Conservation (phyloP, 2,888 invertebrate species). For the Sarcophaga carnaria region DNA sequence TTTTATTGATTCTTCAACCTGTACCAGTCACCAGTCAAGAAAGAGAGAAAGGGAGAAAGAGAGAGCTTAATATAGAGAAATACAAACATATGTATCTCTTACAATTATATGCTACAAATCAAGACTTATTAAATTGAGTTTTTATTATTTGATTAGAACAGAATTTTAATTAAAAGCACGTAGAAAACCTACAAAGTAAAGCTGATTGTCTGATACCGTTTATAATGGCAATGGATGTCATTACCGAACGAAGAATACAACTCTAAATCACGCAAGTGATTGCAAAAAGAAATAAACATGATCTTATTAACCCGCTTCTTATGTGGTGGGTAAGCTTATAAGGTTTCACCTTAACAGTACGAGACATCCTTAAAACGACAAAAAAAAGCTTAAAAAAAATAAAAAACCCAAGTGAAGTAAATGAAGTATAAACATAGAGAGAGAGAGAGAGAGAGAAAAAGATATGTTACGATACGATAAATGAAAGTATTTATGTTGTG, state of each 20-base stretch:
- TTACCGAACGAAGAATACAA: slow-evolving; percentile 18
- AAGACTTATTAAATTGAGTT: slow-evolving; percentile 46
- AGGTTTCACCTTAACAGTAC: slow-evolving; percentile 20
- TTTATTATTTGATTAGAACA: slow-evolving; percentile 57
- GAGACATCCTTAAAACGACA: not conserved
- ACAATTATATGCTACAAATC: slow-evolving; percentile 39
- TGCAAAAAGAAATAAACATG: slow-evolving; percentile 38
- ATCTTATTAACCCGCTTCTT: slow-evolving; percentile 31
- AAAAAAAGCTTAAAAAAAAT: slow-evolving; percentile 25
- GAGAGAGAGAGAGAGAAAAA: not conserved
- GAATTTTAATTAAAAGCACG: slow-evolving; percentile 63
- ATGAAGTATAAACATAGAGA: slow-evolving; percentile 1
- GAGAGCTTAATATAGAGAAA: not conserved
- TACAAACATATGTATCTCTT: not conserved
- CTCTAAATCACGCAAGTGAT: slow-evolving; percentile 54
- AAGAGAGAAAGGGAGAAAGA: no score
- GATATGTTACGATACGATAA: not conserved
- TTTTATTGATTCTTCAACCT: not conserved
- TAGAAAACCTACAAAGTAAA: slow-evolving; percentile 30
- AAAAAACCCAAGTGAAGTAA: slow-evolving; percentile 40
- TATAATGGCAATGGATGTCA: slow-evolving; percentile 14
- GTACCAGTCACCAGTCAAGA: not conserved
- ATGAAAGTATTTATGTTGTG: slow-evolving; percentile 34
- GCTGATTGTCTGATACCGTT: not conserved
- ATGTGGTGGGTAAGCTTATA: not conserved